Conservation (phyloP, 2,113 vertebrate species). For the Anhinga rufa region DNA sequence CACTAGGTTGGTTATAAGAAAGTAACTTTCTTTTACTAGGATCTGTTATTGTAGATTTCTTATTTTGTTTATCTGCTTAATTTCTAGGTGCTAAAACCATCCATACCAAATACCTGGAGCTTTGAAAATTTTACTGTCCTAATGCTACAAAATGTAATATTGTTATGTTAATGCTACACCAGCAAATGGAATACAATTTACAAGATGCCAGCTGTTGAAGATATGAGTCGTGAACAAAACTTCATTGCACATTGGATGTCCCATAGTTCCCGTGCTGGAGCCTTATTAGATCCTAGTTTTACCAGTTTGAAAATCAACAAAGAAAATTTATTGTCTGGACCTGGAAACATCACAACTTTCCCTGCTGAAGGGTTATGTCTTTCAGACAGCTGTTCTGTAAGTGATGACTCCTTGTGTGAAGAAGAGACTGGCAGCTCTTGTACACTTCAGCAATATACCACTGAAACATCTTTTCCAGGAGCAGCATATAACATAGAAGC, state of each 20-base stretch:
- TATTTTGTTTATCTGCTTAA: neutral
- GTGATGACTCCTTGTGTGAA: conserved; percentile 68
- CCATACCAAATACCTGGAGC: neutral
- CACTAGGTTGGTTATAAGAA: neutral
- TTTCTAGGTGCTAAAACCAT: conserved; percentile 35
- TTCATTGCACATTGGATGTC: conserved; percentile 81
- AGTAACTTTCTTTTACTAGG: neutral
- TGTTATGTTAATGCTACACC: neutral
- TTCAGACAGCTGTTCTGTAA: conserved; percentile 76
- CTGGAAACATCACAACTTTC: conserved; percentile 62
- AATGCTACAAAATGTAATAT: rapidly evolving
- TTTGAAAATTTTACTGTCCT: neutral
- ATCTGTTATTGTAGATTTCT: neutral
- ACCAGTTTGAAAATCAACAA: conserved; percentile 60
- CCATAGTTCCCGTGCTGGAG: conserved; percentile 78
- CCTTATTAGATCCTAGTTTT: conserved; percentile 76
- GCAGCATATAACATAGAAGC: neutral
- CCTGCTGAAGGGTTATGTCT: conserved; percentile 64
- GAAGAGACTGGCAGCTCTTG: conserved; percentile 3
- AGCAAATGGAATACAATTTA: conserved; percentile 13
- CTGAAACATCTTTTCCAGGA: neutral
- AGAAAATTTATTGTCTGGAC: neutral
- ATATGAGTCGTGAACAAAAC: conserved; percentile 67
- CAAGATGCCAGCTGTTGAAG: conserved; percentile 81
- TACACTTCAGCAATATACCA: neutral